Base-by-base conservation (phyloP, 1,140 invertebrate genomes). In the Trichonephila clavata region DNA sequence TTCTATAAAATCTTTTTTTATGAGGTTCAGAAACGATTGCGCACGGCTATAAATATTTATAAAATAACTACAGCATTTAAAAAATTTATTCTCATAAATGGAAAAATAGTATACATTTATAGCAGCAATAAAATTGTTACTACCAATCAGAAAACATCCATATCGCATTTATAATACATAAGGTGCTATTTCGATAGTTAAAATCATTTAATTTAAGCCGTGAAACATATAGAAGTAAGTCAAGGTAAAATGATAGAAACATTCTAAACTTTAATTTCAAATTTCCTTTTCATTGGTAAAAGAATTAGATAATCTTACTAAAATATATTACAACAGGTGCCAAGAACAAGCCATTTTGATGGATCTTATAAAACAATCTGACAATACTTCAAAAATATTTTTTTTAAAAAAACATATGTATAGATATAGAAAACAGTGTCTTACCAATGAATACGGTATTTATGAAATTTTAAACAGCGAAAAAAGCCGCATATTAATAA, bases 401-500 rank as follows among this genome's bases (percentile, higher is more conserved):
- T 84, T n/a, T 59, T 16, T 59, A 14, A 1, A 84, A 84, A 84
- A 57, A 13, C 43, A 84, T 27, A 24, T 24, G n/a, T 27, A 13
- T 84, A 59, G 83, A 18, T 84, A 59, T 60, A 57, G 57, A 32
- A 84, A 84, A 77, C 57, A 77, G 57, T 20, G 10, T 77, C 87
- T 89, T 89, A 89, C 63, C 87, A 32, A 57, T 77, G 1, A 24
- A 68, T 27, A 27, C 71, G 32, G 6, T 57, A 57, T 57, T 68
- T 43, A 59, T 50, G 32, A 57, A 39, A 24, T 57, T 89, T 77
- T 89, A 77, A 71, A 71, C 7, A 63, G 65, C 32, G 65, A 21
- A 39, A 71, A 89, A 89, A 89, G 39, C 87, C 87, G 87, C 87
- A 89, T 89, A 71, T 89, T 81, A 90, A 27, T 61, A 81, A 61